Evolutionary conservation across 1,140 invertebrate genomes (phyloP), one percentile per base, ranked within the genome.

Genomic region (Drosophila kohkoa): DNA sequence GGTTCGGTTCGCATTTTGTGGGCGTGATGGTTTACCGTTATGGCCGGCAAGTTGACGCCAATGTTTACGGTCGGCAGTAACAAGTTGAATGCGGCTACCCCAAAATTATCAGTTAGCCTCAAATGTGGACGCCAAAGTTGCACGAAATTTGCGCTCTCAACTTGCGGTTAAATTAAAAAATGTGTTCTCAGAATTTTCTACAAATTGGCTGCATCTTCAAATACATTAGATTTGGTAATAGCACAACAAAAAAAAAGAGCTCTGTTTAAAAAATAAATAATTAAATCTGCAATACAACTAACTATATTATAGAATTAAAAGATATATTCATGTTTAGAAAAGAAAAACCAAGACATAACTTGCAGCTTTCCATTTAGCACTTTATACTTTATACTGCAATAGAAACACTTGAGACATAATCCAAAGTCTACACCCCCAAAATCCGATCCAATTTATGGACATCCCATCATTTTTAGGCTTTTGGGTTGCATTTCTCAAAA

Each of bases 11-110:
- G 63, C 51, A 60, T 67, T 66, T 43, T 73, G 55, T 10, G 70
- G 70, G 64, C 70, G 64, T 68, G 70, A 54, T 60, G 38, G 55
- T 68, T 71, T 73, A 43, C 70, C 64, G 48, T 73, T 68, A 67
- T 54, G 70, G 63, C 64, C 64, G 65, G 55, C 64, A 68, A 28
- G 64, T 59, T 52, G 70, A 73, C 64, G 64, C 65, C 65, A 41
- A 10, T 52, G 54, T 51, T 51, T 10, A 11, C 25, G 20, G 20
- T 1, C 35, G 4, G 25, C n/a, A 5, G 10, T 20, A 58, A 67
- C 54, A 46, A 38, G 41, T 55, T 55, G 13, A 55, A 30, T 7
- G 57, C 25, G 13, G 15, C 49, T 32, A 57, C 57, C 20, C 65
- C 45, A 60, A 59, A 60, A 73, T 68, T 73, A 73, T 73, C 70